phyloP scores from a whole-genome alignment of 2,888 invertebrate genomes.

The Yponomeuta plumbellus region DNA sequence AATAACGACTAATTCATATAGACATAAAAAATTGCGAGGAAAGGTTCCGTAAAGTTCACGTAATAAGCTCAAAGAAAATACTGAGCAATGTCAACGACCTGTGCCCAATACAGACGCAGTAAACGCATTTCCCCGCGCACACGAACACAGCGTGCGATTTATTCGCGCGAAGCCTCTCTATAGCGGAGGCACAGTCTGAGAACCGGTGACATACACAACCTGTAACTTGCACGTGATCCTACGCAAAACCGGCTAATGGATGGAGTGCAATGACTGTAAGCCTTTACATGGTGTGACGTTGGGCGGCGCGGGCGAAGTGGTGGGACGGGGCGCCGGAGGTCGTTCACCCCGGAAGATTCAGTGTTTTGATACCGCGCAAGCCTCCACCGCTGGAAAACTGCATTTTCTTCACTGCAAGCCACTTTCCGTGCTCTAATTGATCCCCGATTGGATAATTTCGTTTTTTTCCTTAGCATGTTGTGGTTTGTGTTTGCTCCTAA shows the following conservation, averaged over 20 bases:
- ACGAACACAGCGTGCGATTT: constrained; percentile 58
- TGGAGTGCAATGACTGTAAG: neutral
- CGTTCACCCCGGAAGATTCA: constrained; percentile 76
- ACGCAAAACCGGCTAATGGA: neutral
- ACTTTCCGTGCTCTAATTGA: constrained; percentile 73
- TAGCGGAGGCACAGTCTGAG: constrained; percentile 3
- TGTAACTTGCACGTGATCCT: neutral
- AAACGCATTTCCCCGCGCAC: constrained; percentile 70
- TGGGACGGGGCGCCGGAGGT: constrained; percentile 50
- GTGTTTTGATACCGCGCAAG: constrained; percentile 74
- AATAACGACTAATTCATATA: neutral
- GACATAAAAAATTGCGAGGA: neutral
- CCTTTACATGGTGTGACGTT: constrained; percentile 6
- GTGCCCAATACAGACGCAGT: constrained; percentile 68
- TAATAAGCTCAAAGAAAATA: constrained; percentile 45
- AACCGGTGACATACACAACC: neutral
- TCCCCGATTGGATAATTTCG: constrained; percentile 44
- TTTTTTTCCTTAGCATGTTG: constrained; percentile 27
- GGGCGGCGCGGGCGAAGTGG: constrained; percentile 29
- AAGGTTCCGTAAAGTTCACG: constrained; percentile 7
- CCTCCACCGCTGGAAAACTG: constrained; percentile 68
- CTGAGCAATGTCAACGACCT: constrained; percentile 65
- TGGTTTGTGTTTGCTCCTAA: neutral
- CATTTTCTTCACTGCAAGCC: constrained; percentile 72
- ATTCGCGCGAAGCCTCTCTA: constrained; percentile 43